A percentile compares a stretch with the other conserved stretches of the same genome.
Conservation (phyloP, 2,888 invertebrate genomes). For the Folsomia manolachei region DNA sequence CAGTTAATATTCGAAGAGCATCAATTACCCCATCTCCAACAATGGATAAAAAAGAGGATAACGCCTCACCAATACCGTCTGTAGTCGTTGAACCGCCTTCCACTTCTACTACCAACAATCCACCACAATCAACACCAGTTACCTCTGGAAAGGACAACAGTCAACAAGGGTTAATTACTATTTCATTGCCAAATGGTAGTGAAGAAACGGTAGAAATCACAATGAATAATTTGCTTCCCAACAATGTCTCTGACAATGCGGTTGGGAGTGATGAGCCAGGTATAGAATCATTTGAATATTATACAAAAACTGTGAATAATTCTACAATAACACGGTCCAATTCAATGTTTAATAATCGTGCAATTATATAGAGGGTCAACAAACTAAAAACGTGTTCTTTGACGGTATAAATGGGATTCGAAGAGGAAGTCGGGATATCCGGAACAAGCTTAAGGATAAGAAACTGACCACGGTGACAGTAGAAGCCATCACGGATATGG, state of each 20-base stretch:
- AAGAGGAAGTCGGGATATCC: conserved; percentile 25
- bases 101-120: conserved; percentile 3
- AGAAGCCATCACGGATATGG: conserved; percentile 48
- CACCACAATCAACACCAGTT: conserved; percentile 9
- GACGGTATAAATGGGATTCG: conserved; percentile 30
- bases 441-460: conserved; percentile 41
- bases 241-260: not conserved
- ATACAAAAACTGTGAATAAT: too few species aligned
- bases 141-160: not conserved
- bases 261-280: too few species aligned
- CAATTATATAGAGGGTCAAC: not conserved
- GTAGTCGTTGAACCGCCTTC: not conserved
- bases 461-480: conserved; percentile 47
- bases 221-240: not conserved
- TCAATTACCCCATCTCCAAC: not conserved
- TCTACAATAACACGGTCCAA: too few species aligned
- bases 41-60: not conserved
- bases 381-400: not conserved
- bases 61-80: not conserved
- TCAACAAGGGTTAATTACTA: not conserved
- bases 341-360: too few species aligned
- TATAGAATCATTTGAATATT: too few species aligned
- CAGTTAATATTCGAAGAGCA: not conserved
- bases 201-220: not conserved
- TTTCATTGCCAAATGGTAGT: not conserved